Evolutionary conservation across 1,140 invertebrate genomes (phyloP).

Genomic region (Trichonephila inaurata): DNA sequence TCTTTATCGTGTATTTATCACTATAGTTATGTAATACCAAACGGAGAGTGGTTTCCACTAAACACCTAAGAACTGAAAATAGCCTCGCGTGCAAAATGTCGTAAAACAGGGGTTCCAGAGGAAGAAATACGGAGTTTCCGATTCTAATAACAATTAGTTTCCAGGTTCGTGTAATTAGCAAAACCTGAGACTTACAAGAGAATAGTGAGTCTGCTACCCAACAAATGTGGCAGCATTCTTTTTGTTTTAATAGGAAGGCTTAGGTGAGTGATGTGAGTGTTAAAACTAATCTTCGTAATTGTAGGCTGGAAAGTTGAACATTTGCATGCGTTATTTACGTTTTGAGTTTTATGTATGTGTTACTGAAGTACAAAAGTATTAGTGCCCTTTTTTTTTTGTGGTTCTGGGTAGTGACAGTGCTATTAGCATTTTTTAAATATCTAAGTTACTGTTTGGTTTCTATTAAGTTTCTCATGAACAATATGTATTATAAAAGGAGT

Average conservation of each 20-base stretch:
- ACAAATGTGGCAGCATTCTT: background rate
- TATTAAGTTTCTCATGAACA: too few species aligned
- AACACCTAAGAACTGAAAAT: background rate
- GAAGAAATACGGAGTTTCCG: slow-evolving; percentile 39
- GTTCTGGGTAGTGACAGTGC: too few species aligned
- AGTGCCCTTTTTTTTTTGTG: too few species aligned
- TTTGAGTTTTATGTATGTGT: background rate
- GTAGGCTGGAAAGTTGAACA: background rate
- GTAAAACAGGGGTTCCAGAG: background rate
- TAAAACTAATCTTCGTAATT: background rate
- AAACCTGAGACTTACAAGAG: background rate
- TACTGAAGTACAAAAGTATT: too few species aligned
- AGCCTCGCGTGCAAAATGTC: slow-evolving; percentile 9
- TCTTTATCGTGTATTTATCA: background rate
- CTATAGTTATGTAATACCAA: background rate
- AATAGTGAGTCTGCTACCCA: too few species aligned
- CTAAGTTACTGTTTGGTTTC: too few species aligned
- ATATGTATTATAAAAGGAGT: too few species aligned
- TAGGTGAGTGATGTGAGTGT: background rate
- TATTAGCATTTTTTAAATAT: too few species aligned
- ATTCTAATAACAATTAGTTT: slow-evolving; percentile 47
- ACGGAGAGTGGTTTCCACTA: background rate
- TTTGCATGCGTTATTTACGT: background rate
- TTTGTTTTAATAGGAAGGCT: background rate
- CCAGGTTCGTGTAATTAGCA: slow-evolving; percentile 6